phyloP scores from a whole-genome alignment of 2,113 vertebrate genomes.

The Alethe diademata region DNA sequence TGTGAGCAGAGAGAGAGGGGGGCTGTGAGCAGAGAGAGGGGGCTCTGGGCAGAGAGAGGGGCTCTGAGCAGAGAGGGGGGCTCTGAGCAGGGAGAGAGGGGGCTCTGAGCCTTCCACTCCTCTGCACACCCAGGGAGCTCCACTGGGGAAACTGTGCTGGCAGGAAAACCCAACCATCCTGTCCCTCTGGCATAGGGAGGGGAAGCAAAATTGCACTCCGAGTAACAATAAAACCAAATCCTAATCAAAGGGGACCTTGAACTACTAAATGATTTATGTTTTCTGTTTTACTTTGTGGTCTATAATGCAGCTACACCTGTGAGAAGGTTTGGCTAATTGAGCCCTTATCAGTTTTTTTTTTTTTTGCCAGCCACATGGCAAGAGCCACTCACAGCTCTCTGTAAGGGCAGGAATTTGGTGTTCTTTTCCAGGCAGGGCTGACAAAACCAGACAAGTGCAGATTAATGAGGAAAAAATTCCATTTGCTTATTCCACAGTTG shows the following conservation, averaged over 20 bases:
- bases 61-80: too few species aligned
- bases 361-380: background rate
- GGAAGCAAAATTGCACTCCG: background rate
- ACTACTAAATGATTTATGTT: fast-evolving
- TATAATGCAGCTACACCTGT: fast-evolving
- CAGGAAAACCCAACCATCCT: background rate
- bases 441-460: background rate
- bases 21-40: too few species aligned
- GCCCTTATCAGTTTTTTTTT: background rate
- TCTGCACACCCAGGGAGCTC: fast-evolving
- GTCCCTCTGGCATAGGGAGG: background rate
- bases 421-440: background rate
- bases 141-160: fast-evolving
- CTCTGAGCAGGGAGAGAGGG: too few species aligned
- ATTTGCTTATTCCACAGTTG: background rate
- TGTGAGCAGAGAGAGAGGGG: too few species aligned
- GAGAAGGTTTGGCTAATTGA: background rate
- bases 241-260: background rate
- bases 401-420: background rate
- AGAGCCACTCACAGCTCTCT: background rate
- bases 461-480: background rate
- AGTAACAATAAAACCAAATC: background rate
- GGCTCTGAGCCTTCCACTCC: background rate
- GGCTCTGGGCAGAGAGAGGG: background rate
- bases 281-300: background rate